Evolutionary conservation across 2,797 vertebrate genomes (phyloP).

Genomic region (Molossus alvarezi): DNA sequence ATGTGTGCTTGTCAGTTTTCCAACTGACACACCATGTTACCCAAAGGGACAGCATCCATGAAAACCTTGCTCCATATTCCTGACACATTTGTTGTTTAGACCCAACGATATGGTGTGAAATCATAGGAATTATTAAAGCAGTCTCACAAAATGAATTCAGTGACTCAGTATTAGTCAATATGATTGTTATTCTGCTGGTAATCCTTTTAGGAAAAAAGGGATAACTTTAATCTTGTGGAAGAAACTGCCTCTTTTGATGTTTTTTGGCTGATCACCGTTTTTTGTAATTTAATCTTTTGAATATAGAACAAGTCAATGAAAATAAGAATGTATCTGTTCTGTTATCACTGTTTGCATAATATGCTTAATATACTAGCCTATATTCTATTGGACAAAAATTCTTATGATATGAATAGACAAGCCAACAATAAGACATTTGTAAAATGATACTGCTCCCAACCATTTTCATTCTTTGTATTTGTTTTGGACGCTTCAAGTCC

Average conservation of each 20-base stretch:
- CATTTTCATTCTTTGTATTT: conserved; percentile 39
- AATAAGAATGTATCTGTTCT: background rate
- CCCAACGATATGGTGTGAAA: background rate
- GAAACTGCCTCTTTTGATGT: background rate
- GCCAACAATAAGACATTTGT: background rate
- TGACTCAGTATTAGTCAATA: background rate
- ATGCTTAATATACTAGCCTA: conserved; percentile 3
- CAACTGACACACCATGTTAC: background rate
- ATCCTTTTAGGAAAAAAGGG: conserved; percentile 33
- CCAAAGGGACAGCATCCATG: background rate
- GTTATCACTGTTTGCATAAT: background rate
- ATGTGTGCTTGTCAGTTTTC: background rate
- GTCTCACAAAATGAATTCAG: conserved; percentile 19
- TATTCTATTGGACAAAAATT: background rate
- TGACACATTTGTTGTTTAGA: background rate
- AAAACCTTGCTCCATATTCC: background rate
- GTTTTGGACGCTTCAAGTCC: background rate
- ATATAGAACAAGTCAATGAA: background rate
- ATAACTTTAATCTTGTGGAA: background rate
- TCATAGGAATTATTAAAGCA: conserved; percentile 37
- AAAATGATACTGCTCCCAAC: background rate
- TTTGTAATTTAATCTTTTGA: conserved; percentile 41
- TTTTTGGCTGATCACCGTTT: conserved; percentile 41
- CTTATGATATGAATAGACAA: background rate
- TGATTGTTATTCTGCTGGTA: conserved; percentile 8